Conservation (phyloP, 2,888 invertebrate genomes). For the Eustalomyia histrio region DNA sequence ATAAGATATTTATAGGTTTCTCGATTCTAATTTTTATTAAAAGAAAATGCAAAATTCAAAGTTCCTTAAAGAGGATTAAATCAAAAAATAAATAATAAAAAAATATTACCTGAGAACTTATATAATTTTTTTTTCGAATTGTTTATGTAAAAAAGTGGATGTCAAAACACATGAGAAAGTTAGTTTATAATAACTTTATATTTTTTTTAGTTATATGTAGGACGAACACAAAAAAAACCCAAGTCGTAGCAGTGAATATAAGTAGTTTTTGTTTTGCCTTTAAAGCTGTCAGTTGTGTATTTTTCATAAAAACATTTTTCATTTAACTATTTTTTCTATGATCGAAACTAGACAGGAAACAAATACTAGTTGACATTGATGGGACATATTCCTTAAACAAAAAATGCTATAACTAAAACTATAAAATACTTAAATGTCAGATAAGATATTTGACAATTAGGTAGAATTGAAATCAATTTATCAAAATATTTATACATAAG, state of each 20-base stretch:
- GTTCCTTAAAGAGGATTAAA: no score
- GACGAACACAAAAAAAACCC: no score
- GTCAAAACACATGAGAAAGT: no score
- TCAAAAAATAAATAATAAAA: no score
- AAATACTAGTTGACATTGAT: conserved; percentile 41
- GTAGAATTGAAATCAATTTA: conserved; percentile 24
- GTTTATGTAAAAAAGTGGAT: no score
- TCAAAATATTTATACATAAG: neutral
- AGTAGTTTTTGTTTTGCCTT: neutral
- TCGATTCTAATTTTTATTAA: no score
- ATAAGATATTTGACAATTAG: conserved; percentile 31
- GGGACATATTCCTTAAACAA: neutral
- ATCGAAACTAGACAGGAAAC: conserved; percentile 11
- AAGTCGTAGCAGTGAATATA: neutral
- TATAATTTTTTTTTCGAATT: no score
- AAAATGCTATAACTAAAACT: conserved; percentile 5
- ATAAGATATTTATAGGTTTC: no score
- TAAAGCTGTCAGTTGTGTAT: neutral
- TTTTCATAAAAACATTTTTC: neutral
- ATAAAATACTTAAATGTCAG: conserved; percentile 30
- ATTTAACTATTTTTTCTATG: conserved; percentile 4
- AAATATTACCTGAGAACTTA: no score
- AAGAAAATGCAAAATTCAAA: no score
- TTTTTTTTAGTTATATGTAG: no score
- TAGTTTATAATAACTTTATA: no score